Conservation (phyloP, 2,797 vertebrate species). For the Numenius phaeopus region DNA sequence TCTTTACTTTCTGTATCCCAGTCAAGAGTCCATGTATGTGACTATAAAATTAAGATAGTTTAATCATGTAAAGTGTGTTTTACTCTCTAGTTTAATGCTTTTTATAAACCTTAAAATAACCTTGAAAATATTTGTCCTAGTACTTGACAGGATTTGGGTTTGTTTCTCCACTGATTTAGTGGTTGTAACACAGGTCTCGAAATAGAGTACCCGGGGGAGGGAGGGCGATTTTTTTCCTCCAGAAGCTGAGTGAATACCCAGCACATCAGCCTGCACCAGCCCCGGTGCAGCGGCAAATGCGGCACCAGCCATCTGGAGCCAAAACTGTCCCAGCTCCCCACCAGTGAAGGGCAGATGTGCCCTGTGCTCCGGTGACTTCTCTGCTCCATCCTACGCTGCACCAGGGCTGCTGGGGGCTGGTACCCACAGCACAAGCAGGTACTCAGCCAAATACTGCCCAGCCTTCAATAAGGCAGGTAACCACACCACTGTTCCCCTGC, state of each 20-base stretch:
- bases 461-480: background rate
- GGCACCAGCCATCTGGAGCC: background rate
- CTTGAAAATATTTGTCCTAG: slow-evolving; percentile 43
- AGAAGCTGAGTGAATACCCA: background rate
- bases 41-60: background rate
- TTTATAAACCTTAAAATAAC: slow-evolving; percentile 54
- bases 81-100: background rate
- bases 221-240: background rate
- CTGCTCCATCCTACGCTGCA: background rate
- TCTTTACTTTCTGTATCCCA: background rate
- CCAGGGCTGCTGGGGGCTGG: background rate
- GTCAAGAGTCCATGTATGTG: background rate
- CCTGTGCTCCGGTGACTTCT: background rate
- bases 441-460: background rate
- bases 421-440: background rate
- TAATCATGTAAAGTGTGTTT: background rate
- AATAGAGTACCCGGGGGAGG: background rate
- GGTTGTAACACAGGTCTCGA: background rate
- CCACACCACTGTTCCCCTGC: fast-evolving
- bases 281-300: fast-evolving
- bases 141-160: slow-evolving; percentile 1
- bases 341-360: background rate
- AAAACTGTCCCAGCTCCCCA: background rate
- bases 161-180: slow-evolving; percentile 46
- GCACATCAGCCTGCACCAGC: background rate